These are phyloP conservation scores for Microplitis deprimator DNA, from an alignment of 2,888 invertebrate species.

Conservation along the genomic window DNA sequence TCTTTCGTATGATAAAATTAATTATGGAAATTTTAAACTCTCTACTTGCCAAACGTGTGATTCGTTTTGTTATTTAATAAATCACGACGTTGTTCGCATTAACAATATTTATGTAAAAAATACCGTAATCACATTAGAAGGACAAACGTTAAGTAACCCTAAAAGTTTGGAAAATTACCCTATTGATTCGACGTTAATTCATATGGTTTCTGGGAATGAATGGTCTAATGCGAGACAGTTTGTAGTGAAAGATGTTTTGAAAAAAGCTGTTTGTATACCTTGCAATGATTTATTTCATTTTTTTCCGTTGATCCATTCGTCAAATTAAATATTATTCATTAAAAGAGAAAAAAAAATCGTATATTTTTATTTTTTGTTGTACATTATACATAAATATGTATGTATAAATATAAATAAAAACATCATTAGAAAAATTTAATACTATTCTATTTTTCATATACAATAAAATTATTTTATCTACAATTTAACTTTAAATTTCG, in stretches of 20 bases:
- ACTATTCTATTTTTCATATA: too few relatives aligned
- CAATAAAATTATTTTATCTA: background rate
- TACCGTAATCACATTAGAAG: background rate
- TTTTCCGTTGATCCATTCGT: conserved; percentile 12
- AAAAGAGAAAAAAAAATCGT: background rate
- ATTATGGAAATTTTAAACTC: conserved; percentile 26
- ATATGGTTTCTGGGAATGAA: conserved; percentile 1
- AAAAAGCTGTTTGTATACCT: conserved; percentile 18
- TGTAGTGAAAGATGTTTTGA: background rate
- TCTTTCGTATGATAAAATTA: conserved; percentile 31
- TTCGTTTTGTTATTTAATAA: conserved; percentile 12
- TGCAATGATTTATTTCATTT: conserved; percentile 2
- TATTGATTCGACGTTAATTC: background rate
- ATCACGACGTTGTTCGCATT: background rate
- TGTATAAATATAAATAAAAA: too few relatives aligned
- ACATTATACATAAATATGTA: too few relatives aligned
- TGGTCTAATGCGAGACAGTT: background rate
- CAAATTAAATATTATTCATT: background rate
- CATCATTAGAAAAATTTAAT: too few relatives aligned
- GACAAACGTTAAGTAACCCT: background rate
- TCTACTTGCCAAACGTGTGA: background rate
- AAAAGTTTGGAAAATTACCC: conserved; percentile 4
- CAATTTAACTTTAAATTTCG: background rate
- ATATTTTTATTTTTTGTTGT: too few relatives aligned
- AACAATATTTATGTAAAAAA: conserved; percentile 1